Base-by-base conservation (phyloP, 2,113 vertebrate species). In the Hemichromis elongatus region DNA sequence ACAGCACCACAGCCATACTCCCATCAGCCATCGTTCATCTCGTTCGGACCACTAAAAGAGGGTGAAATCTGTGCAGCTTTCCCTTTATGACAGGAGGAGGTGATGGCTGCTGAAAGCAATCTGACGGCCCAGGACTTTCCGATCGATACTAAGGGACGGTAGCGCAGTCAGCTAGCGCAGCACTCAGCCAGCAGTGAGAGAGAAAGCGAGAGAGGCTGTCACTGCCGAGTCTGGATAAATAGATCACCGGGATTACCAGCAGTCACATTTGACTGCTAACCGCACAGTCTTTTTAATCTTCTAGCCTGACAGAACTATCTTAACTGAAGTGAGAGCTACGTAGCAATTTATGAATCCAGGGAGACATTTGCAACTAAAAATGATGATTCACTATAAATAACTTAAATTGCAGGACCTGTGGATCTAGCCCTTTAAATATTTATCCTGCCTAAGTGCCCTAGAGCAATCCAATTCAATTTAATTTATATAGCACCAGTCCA, bases 41-140 rank as follows among this genome's bases (percentile, higher is more conserved):
- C 47, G 21, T 19, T 40, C 2, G 4, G 24, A 84, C 16, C 77
- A 79, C 45, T 80, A 16, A 86, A 88, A 81, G 81, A 9, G 55
- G 57, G 52, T 24, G 75, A 78, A 63, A 68, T 79, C 82, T 56
- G 68, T 75, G 77, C 86, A 79, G 45, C 55, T 55, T 88, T 92
- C 54, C 81, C 79, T 84, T 88, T 35, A 79, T 84, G 93, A 91
- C 91, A 89, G 85, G 14, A 84, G 85, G 63, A 84, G 89, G 86
- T 86, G 89, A 91, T 52, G 79, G 86, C 52, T 82, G 86, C 86
- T 86, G 88, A 88, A 90, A 92, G 87, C 86, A 91, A 86, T 90
- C 91, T 88, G 89, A 90, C 79, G 5, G 78, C 11, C 24, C 89
- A 53, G 89, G 78, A 91, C 85, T 85, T 55, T 85, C 75, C 28